Evolutionary conservation across 2,113 vertebrate species (phyloP).

Genomic region (Oreotrochilus melanogaster): DNA sequence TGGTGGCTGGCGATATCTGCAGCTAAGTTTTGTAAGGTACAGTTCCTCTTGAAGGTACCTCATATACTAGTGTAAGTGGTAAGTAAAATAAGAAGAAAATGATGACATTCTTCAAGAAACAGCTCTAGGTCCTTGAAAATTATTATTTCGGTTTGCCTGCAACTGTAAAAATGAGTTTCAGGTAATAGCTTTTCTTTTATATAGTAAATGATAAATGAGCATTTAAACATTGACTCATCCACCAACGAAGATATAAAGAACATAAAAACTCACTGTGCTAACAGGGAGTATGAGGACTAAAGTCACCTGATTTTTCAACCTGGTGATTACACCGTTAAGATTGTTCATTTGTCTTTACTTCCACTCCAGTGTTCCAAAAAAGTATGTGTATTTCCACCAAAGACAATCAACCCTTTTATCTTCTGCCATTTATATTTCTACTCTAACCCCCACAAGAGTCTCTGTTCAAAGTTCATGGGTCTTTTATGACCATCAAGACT

Average conservation of each 20-base stretch:
- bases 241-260: slow-evolving; percentile 80
- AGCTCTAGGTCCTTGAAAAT: slow-evolving; percentile 84
- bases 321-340: slow-evolving; percentile 77
- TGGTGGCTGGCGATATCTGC: slow-evolving; percentile 46
- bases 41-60: slow-evolving; percentile 70
- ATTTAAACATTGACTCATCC: slow-evolving; percentile 83
- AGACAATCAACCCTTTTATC: slow-evolving; percentile 77
- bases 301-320: slow-evolving; percentile 81
- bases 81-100: slow-evolving; percentile 83
- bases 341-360: slow-evolving; percentile 80
- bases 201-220: slow-evolving; percentile 82
- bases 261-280: slow-evolving; percentile 79
- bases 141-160: slow-evolving; percentile 82
- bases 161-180: slow-evolving; percentile 84
- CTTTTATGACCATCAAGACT: slow-evolving; percentile 49
- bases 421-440: slow-evolving; percentile 67
- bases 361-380: slow-evolving; percentile 64
- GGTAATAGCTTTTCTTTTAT: slow-evolving; percentile 86
- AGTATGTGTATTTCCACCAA: slow-evolving; percentile 74
- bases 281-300: slow-evolving; percentile 78
- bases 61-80: slow-evolving; percentile 76
- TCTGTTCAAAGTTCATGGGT: slow-evolving; percentile 52
- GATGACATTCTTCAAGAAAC: slow-evolving; percentile 84
- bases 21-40: slow-evolving; percentile 53
- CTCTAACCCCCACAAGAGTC: slow-evolving; percentile 19